Base-by-base conservation (phyloP, 2,888 invertebrate genomes). In the Desoria tigrina region DNA sequence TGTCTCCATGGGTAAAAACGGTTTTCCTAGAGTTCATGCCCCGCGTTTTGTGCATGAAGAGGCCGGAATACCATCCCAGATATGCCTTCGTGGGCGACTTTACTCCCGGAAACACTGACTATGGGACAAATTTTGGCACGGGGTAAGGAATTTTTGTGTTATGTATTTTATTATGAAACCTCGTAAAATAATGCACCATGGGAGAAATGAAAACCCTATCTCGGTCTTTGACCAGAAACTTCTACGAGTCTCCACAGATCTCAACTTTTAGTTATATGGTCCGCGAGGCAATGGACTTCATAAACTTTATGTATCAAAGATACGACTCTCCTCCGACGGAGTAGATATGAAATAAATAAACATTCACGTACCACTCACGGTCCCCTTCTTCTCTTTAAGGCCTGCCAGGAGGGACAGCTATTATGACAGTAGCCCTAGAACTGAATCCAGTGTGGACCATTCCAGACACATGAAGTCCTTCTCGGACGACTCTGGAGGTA, bases 11-110 rank as follows among this genome's bases (percentile, higher is more conserved):
- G 86, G 90, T 94, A 78, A 88, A 90, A 77, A 88, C 88, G 78
- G 83, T 95, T 69, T 95, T 96, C 81, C 84, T 96, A n/a, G 89
- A 93, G 79, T 87, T 92, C 79, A 91, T 96, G 90, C 96, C 96
- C 0, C 88, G 90, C 75, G 81, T 94, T 27, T 84, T 96, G 77
- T 89, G 94, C 85, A 94, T 96, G 91, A 84, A 92, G 61, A 84
- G 94, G 72, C 94, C 94, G 16, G 90, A 90, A 72, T 93, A 92
- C 79, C 87, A 90, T 0, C 82, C 91, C 37, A 90, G 79, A 14
- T 79, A 79, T 65, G 76, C 90, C 0, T 77, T 75, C 55, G 91
- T 92, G 78, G 92, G 91, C 77, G 91, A 91, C 77, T 90, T 90
- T 74, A 27, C 61, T 32, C 39, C 63, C 54, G 54, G 66, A 51